These are phyloP conservation scores for Cerastis leucographa DNA, from an alignment of 2,888 invertebrate species.

Conservation along the genomic window DNA sequence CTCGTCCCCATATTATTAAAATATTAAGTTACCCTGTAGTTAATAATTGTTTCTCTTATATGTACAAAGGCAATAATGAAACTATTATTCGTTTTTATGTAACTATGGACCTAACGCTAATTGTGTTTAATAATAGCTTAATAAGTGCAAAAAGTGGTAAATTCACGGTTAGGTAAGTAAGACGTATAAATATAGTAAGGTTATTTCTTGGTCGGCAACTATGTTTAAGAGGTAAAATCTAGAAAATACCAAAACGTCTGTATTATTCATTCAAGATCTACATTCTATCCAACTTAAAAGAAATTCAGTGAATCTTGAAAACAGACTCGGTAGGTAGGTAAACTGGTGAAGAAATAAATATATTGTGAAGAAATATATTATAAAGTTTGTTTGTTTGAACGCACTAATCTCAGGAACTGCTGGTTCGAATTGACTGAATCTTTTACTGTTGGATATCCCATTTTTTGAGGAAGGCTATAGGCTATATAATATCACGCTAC, in stretches of 20 bases:
- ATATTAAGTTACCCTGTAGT: conserved; percentile 20
- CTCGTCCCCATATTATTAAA: conserved; percentile 28
- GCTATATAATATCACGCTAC: no score
- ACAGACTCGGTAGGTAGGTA: neutral
- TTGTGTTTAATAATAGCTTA: conserved; percentile 40
- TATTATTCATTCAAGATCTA: neutral
- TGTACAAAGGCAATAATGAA: conserved; percentile 19
- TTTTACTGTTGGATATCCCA: no score
- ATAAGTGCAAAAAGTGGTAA: conserved; percentile 34
- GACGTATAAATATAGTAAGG: conserved; percentile 5
- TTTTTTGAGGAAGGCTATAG: no score
- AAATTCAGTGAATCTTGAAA: neutral
- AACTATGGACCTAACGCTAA: conserved; percentile 6
- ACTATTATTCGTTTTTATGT: conserved; percentile 13
- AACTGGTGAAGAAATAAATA: no score
- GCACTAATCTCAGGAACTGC: no score
- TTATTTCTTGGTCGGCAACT: conserved; percentile 13
- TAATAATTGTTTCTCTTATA: conserved; percentile 26
- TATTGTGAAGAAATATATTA: no score
- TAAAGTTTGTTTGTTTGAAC: no score
- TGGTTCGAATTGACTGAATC: no score
- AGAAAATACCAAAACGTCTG: neutral
- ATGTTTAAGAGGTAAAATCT: conserved; percentile 6
- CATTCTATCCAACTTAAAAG: neutral
- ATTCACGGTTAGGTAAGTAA: conserved; percentile 33